phyloP scores from a whole-genome alignment of 30 jellyfish, hydroid and myxozoan species.

The Catostylus mosaicus region DNA sequence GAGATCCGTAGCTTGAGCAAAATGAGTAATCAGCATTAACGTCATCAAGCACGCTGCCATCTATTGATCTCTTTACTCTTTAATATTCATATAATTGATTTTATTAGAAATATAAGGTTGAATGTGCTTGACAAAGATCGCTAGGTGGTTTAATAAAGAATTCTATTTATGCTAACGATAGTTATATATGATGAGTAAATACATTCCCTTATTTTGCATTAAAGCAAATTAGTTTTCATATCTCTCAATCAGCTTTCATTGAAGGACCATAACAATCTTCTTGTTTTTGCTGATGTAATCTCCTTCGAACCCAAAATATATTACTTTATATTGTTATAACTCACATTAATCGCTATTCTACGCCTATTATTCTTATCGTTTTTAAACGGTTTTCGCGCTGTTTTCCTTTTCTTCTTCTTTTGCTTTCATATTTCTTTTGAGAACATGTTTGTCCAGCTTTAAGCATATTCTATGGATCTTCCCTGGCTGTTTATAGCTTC shows the following conservation, averaged over 20 bases:
- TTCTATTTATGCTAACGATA: slow-evolving; percentile 13
- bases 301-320: slow-evolving; percentile 18
- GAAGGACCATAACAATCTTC: slow-evolving; percentile 19
- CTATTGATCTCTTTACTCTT: not conserved
- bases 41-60: no score
- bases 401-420: not conserved
- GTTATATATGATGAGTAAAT: not conserved
- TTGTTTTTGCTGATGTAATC: slow-evolving; percentile 8
- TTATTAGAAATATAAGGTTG: not conserved
- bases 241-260: slow-evolving; percentile 10
- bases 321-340: not conserved
- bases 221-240: slow-evolving; percentile 1
- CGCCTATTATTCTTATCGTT: not conserved
- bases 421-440: not conserved
- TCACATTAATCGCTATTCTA: slow-evolving; percentile 2
- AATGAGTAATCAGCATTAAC: no score
- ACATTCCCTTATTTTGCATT: not conserved
- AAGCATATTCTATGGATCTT: not conserved
- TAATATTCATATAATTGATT: not conserved
- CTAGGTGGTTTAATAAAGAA: not conserved
- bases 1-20: no score
- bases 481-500: not conserved
- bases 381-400: not conserved
- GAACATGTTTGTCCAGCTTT: slow-evolving; percentile 16
- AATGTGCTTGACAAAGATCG: not conserved